phyloP scores from a whole-genome alignment of 2,797 vertebrate species.

The Peromyscus nudipes region DNA sequence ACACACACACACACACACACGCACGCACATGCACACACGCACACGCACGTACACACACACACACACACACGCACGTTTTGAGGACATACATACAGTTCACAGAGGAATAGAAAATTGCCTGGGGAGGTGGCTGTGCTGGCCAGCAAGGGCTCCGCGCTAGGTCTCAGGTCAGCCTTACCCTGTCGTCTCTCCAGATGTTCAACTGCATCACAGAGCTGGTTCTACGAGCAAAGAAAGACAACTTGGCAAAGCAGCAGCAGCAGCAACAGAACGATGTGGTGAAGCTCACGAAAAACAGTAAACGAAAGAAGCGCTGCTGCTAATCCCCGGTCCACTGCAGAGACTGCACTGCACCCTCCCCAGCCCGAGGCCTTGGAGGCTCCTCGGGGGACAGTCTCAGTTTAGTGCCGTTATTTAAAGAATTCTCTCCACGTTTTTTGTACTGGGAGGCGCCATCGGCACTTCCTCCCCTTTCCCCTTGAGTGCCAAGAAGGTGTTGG shows the following conservation, averaged over 20 bases:
- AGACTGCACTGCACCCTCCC: constrained; percentile 87
- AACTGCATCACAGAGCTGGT: constrained; percentile 99
- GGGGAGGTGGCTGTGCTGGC: neutral
- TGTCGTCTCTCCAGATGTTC: constrained; percentile 94
- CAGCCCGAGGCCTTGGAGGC: constrained; percentile 86
- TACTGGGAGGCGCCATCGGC: constrained; percentile 91
- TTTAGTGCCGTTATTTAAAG: constrained; percentile 94
- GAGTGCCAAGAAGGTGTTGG: constrained; percentile 91
- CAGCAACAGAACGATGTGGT: constrained; percentile 99
- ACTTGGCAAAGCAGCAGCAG: constrained; percentile 97
- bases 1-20: neutral
- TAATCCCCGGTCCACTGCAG: constrained; percentile 89
- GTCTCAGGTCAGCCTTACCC: constrained; percentile 28
- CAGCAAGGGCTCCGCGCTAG: fast-evolving
- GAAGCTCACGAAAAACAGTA: constrained; percentile 98
- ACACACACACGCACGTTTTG: neutral
- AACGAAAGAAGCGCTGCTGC: constrained; percentile 99
- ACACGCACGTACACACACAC: neutral
- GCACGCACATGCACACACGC: no score
- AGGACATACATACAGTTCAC: neutral
- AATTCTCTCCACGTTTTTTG: constrained; percentile 91
- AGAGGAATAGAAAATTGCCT: neutral
- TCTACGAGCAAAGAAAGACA: constrained; percentile 98
- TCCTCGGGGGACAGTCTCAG: constrained; percentile 92
- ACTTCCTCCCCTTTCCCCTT: constrained; percentile 86